Evolutionary conservation across 2,113 vertebrate species (phyloP), one percentile per base, ranked within the genome.

Genomic region (Aythya baeri): DNA sequence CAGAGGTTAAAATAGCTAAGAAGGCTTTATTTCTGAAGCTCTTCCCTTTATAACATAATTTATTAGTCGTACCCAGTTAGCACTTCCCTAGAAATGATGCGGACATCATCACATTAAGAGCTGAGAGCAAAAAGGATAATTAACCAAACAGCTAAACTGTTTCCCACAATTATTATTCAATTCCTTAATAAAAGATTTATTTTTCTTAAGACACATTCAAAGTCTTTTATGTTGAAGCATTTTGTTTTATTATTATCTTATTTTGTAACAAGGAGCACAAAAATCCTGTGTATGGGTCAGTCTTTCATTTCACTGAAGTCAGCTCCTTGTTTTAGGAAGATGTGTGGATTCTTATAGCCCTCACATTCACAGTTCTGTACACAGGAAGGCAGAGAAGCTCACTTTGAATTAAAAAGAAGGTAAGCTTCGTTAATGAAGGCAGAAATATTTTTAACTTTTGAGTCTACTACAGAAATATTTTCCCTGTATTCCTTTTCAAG

Each of bases 101-200:
- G 5, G 58, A 65, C 89, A 87, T 75, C 88, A 73, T 78, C 93
- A 83, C 34, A 83, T 43, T 46, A 94, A 70, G 25, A 76, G 66
- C 67, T 66, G 83, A 88, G 34, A 71, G 83, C 76, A 81, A 89
- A 87, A 97, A 92, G 38, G 80, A 84, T 91, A 92, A 97, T 96
- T 92, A 96, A 88, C 58, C 17, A 82, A 86, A 83, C 50, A 93
- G 95, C 66, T 62, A 76, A 94, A 89, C 89, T 74, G 70, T 73
- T 95, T 96, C 88, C 63, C 61, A 75, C 87, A 96, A 94, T 96
- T 98, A 93, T 89, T 96, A 94, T 96, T 96, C 84, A 94, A 95
- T 93, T 73, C 9, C 83, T 91, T 96, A 89, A 77, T 84, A 93
- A 67, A 89, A 76, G 72, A 58, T 81, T 67, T 79, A 29, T 91